Percentiles rank a stretch among this genome's conserved stretches.
Conservation (phyloP, 1,140 invertebrate species). For the Lamellibrachia luymesi region DNA sequence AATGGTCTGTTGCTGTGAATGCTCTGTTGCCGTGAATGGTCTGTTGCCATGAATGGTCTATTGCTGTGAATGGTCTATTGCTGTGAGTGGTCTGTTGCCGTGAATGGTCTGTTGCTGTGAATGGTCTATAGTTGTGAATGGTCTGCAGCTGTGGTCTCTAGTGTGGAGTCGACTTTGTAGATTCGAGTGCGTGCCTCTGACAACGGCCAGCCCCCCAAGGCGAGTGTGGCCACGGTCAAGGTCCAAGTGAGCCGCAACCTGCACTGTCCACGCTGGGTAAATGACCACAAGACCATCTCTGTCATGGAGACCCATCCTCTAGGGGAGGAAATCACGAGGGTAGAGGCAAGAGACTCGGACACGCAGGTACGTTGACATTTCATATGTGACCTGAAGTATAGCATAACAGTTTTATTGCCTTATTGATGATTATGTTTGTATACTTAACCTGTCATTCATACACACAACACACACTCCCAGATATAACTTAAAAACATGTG, state of each 20-base stretch:
- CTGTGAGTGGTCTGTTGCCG: neutral
- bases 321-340: neutral
- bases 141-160: neutral
- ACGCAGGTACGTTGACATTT: neutral
- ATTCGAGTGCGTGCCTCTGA: slow-evolving; percentile 38
- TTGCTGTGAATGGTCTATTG: neutral
- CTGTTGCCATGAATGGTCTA: neutral
- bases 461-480: too few relatives aligned
- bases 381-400: neutral
- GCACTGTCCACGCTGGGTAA: slow-evolving; percentile 36
- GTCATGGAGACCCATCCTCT: slow-evolving; percentile 15
- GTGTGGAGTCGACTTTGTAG: slow-evolving; percentile 25
- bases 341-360: slow-evolving; percentile 18
- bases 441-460: neutral
- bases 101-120: neutral
- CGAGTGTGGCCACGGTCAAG: slow-evolving; percentile 34
- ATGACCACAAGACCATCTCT: neutral
- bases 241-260: slow-evolving; percentile 39
- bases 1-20: neutral
- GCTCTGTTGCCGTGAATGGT: neutral
- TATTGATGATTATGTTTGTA: neutral
- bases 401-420: neutral
- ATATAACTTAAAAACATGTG: too few relatives aligned
- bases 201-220: slow-evolving; percentile 30
- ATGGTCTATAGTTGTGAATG: neutral